Conservation (phyloP, 2,113 vertebrate genomes). For the Bubo scandiacus region DNA sequence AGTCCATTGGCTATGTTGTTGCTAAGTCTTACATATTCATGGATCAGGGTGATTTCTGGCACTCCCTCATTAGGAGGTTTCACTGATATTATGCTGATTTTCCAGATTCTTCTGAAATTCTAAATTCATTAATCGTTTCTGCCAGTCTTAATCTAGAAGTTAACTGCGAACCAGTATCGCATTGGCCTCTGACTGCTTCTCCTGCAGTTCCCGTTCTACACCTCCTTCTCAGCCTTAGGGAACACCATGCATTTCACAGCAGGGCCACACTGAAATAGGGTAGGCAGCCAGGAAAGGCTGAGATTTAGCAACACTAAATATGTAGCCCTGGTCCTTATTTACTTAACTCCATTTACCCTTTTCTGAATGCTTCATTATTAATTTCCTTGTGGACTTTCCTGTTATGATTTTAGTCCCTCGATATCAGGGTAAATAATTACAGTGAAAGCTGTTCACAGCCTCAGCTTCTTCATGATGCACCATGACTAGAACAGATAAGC, state of each 20-base stretch:
- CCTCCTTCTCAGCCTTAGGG: background rate
- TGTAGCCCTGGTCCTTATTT: constrained; percentile 43
- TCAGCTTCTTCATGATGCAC: background rate
- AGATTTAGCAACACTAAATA: constrained; percentile 12
- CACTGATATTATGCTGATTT: background rate
- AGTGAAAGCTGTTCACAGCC: background rate
- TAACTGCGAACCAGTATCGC: background rate
- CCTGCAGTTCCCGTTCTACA: background rate
- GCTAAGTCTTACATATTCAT: background rate
- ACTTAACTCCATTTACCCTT: constrained; percentile 45
- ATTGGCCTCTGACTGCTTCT: background rate
- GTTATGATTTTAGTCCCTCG: constrained; percentile 11
- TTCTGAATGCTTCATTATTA: constrained; percentile 55
- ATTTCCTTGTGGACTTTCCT: constrained; percentile 44
- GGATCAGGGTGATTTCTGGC: background rate
- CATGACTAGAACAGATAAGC: background rate
- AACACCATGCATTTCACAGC: background rate
- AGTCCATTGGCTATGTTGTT: background rate
- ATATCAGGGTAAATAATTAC: constrained; percentile 37
- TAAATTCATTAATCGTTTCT: background rate
- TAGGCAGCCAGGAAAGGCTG: constrained; percentile 15
- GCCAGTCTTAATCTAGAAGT: background rate
- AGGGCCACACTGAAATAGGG: background rate
- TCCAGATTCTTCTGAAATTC: background rate
- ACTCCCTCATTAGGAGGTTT: background rate